Evolutionary conservation across 2,888 invertebrate genomes (phyloP).

Genomic region (Nomada lathburiana): DNA sequence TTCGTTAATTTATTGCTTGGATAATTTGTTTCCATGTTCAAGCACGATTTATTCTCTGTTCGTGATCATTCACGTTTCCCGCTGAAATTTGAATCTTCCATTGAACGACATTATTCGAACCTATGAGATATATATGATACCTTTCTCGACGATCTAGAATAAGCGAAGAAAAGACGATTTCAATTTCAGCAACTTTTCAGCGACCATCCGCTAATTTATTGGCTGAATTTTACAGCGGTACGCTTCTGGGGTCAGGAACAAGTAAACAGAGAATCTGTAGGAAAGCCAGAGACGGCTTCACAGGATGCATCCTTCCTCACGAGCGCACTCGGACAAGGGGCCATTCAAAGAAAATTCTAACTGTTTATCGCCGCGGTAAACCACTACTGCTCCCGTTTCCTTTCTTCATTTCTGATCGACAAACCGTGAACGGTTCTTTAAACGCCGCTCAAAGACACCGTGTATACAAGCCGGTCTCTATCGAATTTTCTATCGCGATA

Average conservation of each 20-base stretch:
- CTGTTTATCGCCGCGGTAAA: conserved; percentile 77
- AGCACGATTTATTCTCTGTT: no score
- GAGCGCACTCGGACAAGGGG: conserved; percentile 80
- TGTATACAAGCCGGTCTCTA: neutral
- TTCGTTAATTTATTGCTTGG: no score
- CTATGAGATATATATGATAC: no score
- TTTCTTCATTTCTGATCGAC: conserved; percentile 40
- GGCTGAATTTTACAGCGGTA: no score
- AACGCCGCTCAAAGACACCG: neutral
- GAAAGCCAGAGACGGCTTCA: conserved; percentile 58
- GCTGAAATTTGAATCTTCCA: no score
- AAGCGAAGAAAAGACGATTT: no score
- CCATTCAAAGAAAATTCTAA: conserved; percentile 79
- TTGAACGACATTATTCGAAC: no score
- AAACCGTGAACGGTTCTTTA: conserved; percentile 42
- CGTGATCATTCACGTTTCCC: no score
- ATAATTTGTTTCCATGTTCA: no score
- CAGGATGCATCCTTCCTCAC: conserved; percentile 78
- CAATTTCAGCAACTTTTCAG: no score
- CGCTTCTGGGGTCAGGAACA: conserved; percentile 5
- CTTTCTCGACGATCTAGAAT: no score
- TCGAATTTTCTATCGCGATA: neutral
- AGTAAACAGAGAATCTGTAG: conserved; percentile 53
- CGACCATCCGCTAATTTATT: no score
- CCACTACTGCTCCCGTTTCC: conserved; percentile 55